Conservation (phyloP, 2,888 invertebrate species). For the Sminthurides aquaticus region DNA sequence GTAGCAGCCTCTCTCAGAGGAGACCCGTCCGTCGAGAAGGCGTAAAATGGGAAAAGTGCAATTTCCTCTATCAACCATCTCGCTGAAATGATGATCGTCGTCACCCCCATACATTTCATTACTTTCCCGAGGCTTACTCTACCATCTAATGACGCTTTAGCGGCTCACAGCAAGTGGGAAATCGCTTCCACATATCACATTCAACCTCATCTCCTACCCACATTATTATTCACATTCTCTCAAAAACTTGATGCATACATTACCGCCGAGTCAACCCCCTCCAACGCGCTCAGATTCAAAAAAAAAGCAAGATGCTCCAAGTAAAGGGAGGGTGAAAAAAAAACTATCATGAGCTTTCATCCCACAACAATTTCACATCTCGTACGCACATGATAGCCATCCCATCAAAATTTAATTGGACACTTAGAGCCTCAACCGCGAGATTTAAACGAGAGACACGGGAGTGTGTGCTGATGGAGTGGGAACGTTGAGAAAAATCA, state of each 20-base stretch:
- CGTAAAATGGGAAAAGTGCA: constrained; percentile 36
- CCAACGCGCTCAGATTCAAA: not conserved
- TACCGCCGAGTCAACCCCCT: not conserved
- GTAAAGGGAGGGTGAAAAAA: not conserved
- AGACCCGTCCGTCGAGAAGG: constrained; percentile 2
- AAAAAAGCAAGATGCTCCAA: not conserved
- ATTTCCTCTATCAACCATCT: constrained; percentile 37
- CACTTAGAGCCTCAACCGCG: not conserved
- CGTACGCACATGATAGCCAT: not conserved
- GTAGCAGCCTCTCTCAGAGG: too few relatives aligned
- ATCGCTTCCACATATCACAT: not conserved
- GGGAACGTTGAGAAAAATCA: too few relatives aligned
- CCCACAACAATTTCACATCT: not conserved
- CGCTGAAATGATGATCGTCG: constrained; percentile 2
- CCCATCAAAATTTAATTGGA: not conserved
- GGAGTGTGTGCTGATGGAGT: too few relatives aligned
- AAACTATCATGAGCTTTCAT: too few relatives aligned
- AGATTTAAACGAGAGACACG: too few relatives aligned
- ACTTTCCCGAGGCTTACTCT: not conserved
- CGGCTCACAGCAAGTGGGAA: not conserved
- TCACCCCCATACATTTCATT: constrained; percentile 16
- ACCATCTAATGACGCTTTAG: constrained; percentile 6
- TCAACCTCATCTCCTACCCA: not conserved
- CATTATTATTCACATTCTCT: constrained; percentile 8
- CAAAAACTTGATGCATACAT: not conserved